Evolutionary conservation across 2,113 vertebrate species (phyloP).

Genomic region (Melanostigma gelatinosum): DNA sequence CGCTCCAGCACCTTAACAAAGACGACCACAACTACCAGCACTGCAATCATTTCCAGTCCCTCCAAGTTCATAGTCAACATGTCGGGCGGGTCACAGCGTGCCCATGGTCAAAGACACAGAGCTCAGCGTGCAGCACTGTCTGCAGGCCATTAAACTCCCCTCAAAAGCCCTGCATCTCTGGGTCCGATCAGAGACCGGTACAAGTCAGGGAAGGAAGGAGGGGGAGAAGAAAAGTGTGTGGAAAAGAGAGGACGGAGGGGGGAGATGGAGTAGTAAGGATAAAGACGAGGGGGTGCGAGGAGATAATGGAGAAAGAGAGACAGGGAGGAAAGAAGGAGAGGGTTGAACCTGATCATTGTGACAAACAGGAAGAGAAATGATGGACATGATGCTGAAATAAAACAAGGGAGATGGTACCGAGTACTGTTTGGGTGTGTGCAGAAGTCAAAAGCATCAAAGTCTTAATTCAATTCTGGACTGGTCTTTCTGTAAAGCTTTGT

Average conservation of each 20-base stretch:
- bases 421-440: too few species aligned
- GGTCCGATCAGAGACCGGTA: slow-evolving; percentile 72
- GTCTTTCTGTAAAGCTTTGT: background rate
- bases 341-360: slow-evolving; percentile 11
- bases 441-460: background rate
- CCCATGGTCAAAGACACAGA: slow-evolving; percentile 79
- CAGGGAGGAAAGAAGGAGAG: slow-evolving; percentile 7
- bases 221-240: slow-evolving; percentile 33
- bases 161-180: slow-evolving; percentile 75
- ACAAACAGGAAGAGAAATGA: too few species aligned
- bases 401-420: too few species aligned
- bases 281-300: slow-evolving; percentile 48
- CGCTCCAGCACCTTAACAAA: slow-evolving; percentile 98
- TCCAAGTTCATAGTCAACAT: slow-evolving; percentile 94
- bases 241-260: slow-evolving; percentile 22
- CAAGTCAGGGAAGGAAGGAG: slow-evolving; percentile 60
- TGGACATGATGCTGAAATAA: too few species aligned
- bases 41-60: slow-evolving; percentile 98
- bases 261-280: slow-evolving; percentile 17
- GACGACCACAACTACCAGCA: slow-evolving; percentile 94
- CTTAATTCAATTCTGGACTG: background rate
- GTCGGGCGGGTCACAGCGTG: slow-evolving; percentile 86
- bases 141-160: slow-evolving; percentile 87
- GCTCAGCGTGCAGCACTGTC: slow-evolving; percentile 77
- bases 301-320: slow-evolving; percentile 40